phyloP scores from a whole-genome alignment of 2,113 vertebrate genomes.

The Petrocephalus microphthalmus region DNA sequence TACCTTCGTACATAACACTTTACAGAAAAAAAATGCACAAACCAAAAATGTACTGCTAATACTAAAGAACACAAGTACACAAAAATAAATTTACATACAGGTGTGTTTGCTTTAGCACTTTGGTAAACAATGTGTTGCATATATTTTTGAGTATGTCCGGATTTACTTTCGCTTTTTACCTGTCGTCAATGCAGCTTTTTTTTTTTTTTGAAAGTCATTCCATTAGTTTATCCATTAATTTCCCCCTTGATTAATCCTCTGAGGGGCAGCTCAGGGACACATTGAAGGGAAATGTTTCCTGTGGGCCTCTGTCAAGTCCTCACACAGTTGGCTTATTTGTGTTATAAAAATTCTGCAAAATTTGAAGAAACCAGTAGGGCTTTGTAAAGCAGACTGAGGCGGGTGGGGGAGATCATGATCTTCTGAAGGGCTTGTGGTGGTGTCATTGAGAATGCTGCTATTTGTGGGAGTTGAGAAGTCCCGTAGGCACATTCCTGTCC shows the following conservation, averaged over 20 bases:
- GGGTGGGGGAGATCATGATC: background rate
- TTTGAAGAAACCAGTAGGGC: background rate
- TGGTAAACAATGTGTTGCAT: background rate
- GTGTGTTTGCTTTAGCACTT: background rate
- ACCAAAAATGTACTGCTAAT: background rate
- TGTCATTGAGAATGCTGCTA: background rate
- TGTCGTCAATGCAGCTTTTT: background rate
- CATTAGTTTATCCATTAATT: background rate
- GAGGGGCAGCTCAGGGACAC: constrained; percentile 24
- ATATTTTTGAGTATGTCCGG: background rate
- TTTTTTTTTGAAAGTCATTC: background rate
- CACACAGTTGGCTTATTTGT: constrained; percentile 23
- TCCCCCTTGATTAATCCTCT: background rate
- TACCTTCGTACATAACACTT: background rate
- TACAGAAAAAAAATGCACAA: background rate
- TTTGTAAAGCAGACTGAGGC: background rate
- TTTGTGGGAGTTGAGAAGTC: background rate
- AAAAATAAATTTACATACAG: background rate
- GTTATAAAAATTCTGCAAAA: constrained; percentile 27
- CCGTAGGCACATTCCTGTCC: background rate
- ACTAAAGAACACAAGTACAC: background rate
- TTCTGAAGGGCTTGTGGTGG: background rate
- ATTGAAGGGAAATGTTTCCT: constrained; percentile 41
- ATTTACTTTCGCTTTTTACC: background rate
- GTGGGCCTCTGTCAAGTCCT: constrained; percentile 33